Evolutionary conservation across 2,113 vertebrate genomes (phyloP).

Genomic region (Solea senegalensis): DNA sequence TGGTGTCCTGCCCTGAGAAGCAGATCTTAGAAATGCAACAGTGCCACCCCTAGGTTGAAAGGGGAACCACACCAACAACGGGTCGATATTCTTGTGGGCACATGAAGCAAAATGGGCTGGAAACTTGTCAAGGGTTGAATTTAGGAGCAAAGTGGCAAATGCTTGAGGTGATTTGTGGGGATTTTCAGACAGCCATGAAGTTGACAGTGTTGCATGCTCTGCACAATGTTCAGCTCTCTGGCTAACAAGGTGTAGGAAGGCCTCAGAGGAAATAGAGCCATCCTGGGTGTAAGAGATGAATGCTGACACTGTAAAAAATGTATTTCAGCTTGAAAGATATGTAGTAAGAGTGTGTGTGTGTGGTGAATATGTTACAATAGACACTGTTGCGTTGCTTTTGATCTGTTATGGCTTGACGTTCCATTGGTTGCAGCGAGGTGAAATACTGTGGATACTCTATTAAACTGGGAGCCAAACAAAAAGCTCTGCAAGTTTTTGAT

Average conservation of each 20-base stretch:
- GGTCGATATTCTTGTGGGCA: conserved; percentile 34
- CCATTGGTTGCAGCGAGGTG: background rate
- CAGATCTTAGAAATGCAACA: conserved; percentile 59
- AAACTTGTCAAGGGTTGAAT: conserved; percentile 62
- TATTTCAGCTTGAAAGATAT: conserved; percentile 56
- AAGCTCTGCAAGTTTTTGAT: background rate
- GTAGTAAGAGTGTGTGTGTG: conserved; percentile 41
- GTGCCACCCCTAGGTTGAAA: conserved; percentile 56
- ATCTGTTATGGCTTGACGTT: conserved; percentile 27
- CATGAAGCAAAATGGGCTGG: conserved; percentile 38
- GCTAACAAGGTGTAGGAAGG: conserved; percentile 66
- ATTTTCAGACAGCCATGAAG: conserved; percentile 60
- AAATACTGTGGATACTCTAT: background rate
- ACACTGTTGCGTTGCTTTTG: conserved; percentile 26
- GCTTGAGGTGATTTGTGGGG: conserved; percentile 68
- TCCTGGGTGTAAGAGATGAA: conserved; percentile 55
- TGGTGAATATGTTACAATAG: conserved; percentile 28
- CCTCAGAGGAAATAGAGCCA: conserved; percentile 53
- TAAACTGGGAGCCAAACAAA: background rate
- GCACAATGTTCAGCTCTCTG: conserved; percentile 61
- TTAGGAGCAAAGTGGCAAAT: conserved; percentile 63
- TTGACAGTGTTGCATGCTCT: conserved; percentile 71
- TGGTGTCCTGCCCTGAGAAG: conserved; percentile 13
- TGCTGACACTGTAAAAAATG: conserved; percentile 68
- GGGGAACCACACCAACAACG: conserved; percentile 23